A percentile compares a stretch with the other conserved stretches of the same genome.
Conservation (phyloP, 2,797 vertebrate genomes). For the Rachycentron canadum region DNA sequence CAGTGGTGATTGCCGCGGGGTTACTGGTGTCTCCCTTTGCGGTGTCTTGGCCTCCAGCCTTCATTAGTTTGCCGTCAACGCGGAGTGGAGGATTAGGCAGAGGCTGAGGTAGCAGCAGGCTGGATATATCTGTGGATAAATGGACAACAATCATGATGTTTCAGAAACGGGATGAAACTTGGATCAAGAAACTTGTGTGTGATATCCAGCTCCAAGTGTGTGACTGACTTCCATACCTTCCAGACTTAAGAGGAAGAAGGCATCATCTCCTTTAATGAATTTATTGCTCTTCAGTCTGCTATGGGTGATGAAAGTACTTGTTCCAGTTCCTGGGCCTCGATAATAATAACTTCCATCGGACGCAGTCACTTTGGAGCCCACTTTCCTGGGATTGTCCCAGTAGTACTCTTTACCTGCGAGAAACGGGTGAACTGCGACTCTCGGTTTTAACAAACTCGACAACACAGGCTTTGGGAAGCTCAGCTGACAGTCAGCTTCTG, state of each 20-base stretch:
- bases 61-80: slow-evolving; percentile 69
- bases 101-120: slow-evolving; percentile 78
- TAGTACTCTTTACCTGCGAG: slow-evolving; percentile 64
- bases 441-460: background rate
- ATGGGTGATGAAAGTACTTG: slow-evolving; percentile 84
- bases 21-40: background rate
- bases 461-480: background rate
- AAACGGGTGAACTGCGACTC: background rate
- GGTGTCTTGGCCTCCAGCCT: slow-evolving; percentile 71
- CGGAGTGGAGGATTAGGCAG: slow-evolving; percentile 40
- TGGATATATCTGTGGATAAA: slow-evolving; percentile 84
- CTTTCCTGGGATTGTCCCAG: slow-evolving; percentile 90
- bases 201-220: background rate
- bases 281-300: slow-evolving; percentile 84
- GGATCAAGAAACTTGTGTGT: background rate
- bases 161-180: background rate
- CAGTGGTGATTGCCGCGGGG: slow-evolving; percentile 66
- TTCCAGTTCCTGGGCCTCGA: slow-evolving; percentile 82
- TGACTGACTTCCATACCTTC: slow-evolving; percentile 82
- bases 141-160: background rate
- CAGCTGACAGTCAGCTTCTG: background rate
- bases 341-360: slow-evolving; percentile 86
- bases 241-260: slow-evolving; percentile 88
- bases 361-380: slow-evolving; percentile 79
- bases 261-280: slow-evolving; percentile 90